Evolutionary conservation across 2,888 invertebrate genomes (phyloP).

Genomic region (Branchellion lobata): DNA sequence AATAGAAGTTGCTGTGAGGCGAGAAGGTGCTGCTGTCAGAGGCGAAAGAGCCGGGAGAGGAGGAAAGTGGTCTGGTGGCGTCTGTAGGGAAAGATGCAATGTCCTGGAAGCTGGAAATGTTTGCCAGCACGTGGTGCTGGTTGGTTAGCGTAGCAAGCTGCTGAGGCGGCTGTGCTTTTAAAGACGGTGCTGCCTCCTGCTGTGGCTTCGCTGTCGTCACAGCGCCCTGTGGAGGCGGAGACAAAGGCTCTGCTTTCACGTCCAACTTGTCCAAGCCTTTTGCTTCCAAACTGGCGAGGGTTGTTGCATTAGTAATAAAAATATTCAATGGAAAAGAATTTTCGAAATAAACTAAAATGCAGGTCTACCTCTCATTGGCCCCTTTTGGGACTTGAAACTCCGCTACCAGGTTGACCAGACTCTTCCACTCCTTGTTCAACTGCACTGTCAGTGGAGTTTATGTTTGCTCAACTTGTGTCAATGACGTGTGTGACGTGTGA

Average conservation of each 20-base stretch:
- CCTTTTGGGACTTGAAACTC: background rate
- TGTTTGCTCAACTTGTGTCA: too few relatives aligned
- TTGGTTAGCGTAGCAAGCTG: background rate
- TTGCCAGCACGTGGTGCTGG: background rate
- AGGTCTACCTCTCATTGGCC: background rate
- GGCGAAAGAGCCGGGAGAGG: constrained; percentile 23
- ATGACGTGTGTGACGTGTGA: too few relatives aligned
- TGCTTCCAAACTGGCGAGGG: too few relatives aligned
- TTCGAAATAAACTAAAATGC: too few relatives aligned
- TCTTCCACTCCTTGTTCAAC: constrained; percentile 35
- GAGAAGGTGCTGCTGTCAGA: constrained; percentile 1
- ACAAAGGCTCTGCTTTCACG: constrained; percentile 32
- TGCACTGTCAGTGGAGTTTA: constrained; percentile 6
- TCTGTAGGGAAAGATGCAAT: too few relatives aligned
- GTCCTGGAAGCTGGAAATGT: background rate
- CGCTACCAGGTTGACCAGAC: constrained; percentile 37
- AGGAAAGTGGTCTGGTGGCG: background rate
- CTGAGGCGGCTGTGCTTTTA: background rate
- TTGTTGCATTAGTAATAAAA: background rate
- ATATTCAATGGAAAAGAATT: too few relatives aligned
- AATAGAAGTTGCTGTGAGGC: constrained; percentile 30
- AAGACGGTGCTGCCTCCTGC: background rate
- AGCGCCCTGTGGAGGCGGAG: constrained; percentile 6
- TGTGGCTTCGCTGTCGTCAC: background rate
- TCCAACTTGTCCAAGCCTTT: background rate